phyloP scores from a whole-genome alignment of 1,140 invertebrate species.

The Asbolus verrucosus region DNA sequence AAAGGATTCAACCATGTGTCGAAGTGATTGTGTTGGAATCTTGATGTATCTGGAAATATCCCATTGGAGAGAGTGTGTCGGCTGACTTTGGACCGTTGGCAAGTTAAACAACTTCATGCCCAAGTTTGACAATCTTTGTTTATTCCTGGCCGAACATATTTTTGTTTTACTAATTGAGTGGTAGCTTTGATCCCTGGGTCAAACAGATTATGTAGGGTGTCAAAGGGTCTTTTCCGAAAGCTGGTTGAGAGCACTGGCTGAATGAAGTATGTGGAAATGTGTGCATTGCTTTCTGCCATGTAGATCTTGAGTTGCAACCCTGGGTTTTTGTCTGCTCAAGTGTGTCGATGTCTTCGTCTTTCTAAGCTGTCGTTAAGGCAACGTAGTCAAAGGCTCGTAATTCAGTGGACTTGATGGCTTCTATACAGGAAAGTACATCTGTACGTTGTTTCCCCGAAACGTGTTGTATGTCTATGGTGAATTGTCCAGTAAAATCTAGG shows the following conservation, averaged over 20 bases:
- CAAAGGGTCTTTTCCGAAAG: neutral
- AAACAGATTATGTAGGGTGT: neutral
- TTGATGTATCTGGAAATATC: neutral
- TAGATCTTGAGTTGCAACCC: neutral
- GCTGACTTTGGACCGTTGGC: neutral
- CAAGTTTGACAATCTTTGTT: constrained; percentile 10
- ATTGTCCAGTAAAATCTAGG: constrained; percentile 60
- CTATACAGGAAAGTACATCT: neutral
- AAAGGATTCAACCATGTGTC: too few relatives aligned
- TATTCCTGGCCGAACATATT: neutral
- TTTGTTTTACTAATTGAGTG: neutral
- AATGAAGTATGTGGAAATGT: neutral
- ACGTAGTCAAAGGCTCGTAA: too few relatives aligned
- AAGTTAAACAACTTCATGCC: neutral
- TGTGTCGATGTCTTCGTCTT: neutral
- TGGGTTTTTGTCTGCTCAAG: neutral
- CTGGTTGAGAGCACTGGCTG: neutral
- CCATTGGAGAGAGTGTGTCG: neutral
- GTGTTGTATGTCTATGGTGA: constrained; percentile 62
- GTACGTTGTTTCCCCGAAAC: constrained; percentile 58
- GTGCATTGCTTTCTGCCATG: too few relatives aligned
- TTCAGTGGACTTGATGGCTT: neutral
- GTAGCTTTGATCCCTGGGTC: constrained; percentile 9
- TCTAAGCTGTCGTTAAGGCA: neutral
- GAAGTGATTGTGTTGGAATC: neutral